These are phyloP conservation scores for Trissolcus japonicus DNA, from an alignment of 2,888 invertebrate genomes.

Conservation along the genomic window DNA sequence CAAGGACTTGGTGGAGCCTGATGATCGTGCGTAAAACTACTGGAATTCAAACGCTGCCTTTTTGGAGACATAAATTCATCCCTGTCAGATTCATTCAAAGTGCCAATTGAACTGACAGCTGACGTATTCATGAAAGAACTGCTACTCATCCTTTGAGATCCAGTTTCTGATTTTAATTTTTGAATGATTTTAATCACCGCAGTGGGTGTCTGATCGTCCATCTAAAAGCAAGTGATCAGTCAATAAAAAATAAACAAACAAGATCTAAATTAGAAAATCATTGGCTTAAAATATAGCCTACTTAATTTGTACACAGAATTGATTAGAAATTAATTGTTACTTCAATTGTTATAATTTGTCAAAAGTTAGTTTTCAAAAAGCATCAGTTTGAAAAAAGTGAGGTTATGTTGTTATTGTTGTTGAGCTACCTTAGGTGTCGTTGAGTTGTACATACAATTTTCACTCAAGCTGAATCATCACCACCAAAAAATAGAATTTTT, in stretches of 20 bases:
- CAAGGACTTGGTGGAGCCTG: constrained; percentile 69
- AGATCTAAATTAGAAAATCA: background rate
- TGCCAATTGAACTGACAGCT: constrained; percentile 59
- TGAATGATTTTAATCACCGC: constrained; percentile 72
- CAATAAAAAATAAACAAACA: background rate
- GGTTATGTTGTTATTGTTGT: too few relatives aligned
- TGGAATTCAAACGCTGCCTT: constrained; percentile 63
- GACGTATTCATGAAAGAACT: constrained; percentile 63
- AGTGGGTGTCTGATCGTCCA: constrained; percentile 72
- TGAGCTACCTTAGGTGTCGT: too few relatives aligned
- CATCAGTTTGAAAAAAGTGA: too few relatives aligned
- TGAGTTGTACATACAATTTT: too few relatives aligned
- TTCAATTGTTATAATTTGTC: too few relatives aligned
- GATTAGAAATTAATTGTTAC: too few relatives aligned
- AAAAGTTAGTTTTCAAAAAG: too few relatives aligned
- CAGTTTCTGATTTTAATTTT: constrained; percentile 68
- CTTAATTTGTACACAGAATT: background rate
- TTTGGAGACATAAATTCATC: constrained; percentile 61
- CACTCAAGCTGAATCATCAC: too few relatives aligned
- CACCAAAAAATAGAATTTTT: too few relatives aligned
- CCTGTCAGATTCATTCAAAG: constrained; percentile 51
- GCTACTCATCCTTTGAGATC: constrained; percentile 60
- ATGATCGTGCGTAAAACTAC: constrained; percentile 48
- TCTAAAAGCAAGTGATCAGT: constrained; percentile 57
- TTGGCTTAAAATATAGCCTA: background rate